phyloP scores from a whole-genome alignment of 2,113 vertebrate genomes.

The Rhinoptilus africanus region DNA sequence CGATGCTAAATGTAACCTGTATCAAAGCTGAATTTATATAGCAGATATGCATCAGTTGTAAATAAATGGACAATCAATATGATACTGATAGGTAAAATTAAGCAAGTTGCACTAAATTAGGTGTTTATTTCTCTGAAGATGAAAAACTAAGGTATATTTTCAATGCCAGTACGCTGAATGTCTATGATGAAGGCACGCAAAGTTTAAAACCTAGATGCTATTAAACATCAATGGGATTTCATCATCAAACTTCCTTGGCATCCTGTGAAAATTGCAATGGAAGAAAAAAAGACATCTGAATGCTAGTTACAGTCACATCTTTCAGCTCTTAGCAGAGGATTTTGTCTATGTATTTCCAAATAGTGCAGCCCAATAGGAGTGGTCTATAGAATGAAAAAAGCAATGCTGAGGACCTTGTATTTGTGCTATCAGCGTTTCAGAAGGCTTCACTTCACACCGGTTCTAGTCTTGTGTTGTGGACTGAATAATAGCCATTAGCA shows the following conservation, averaged over 20 bases:
- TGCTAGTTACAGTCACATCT: neutral
- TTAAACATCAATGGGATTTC: neutral
- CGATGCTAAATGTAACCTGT: neutral
- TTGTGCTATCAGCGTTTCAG: neutral
- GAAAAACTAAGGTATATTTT: neutral
- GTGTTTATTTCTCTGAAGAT: neutral
- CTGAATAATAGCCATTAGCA: neutral
- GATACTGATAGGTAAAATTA: neutral
- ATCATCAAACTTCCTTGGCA: neutral
- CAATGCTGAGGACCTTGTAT: neutral
- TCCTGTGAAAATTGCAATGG: neutral
- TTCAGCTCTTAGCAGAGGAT: neutral
- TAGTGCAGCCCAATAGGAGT: neutral
- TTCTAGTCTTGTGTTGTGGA: neutral
- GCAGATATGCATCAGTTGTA: neutral
- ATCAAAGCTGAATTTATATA: neutral
- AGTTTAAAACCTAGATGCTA: neutral
- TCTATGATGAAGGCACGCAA: neutral
- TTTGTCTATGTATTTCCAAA: neutral
- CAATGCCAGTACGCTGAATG: neutral
- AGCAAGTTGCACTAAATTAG: neutral
- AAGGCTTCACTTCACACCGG: neutral
- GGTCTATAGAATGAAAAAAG: neutral
- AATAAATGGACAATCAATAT: neutral
- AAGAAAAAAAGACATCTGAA: neutral